Evolutionary conservation across 2,888 invertebrate species (phyloP), one percentile per base, ranked within the genome.

Genomic region (Liopterus haemorrhoidalis): DNA sequence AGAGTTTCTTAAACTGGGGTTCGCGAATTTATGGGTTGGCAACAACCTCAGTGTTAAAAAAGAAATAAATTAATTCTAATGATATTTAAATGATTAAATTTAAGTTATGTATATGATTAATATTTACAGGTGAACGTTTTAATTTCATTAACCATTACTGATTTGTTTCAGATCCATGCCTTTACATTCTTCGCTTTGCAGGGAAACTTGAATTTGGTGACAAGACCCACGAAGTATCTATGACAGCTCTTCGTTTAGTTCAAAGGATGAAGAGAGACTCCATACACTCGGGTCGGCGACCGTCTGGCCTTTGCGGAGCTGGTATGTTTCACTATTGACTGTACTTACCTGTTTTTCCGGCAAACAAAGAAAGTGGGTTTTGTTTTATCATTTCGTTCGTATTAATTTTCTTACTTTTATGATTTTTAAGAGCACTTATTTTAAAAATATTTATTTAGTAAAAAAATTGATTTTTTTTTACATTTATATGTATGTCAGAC

Each of bases 191-290:
- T 62, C 80, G 99, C 42, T 99, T 96, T 69, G 92, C 96, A 19
- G 85, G 91, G 50, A 86, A 89, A 61, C 72, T 99, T 42, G 88
- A 95, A 63, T 87, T 96, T 62, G 93, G 85, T 1, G 82, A 85
- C 1, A 93, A 93, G 69, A 88, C 90, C 8, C 92, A 95, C 60
- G 92, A 93, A 64, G 96, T 99, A 4, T 86, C 90, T 42, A 90
- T 87, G 77, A 94, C 97, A 2, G 97, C 97, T 0, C 73, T 93
- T 45, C 77, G 97, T 43, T 74, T 99, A 48, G 92, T 97, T 15
- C 88, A 93, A 68, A 76, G 99, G 57, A 99, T 99, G 99, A 97
- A 96, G 69, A 79, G 91, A 59, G 99, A 99, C 69, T 96, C 93
- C 66, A 87, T 99, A 67, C 93, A 95, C 65, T 91, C 90, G 1